A percentile compares a stretch with the other conserved stretches of the same genome.
Conservation (phyloP, 2,797 vertebrate genomes). For the Poecilia picta region DNA sequence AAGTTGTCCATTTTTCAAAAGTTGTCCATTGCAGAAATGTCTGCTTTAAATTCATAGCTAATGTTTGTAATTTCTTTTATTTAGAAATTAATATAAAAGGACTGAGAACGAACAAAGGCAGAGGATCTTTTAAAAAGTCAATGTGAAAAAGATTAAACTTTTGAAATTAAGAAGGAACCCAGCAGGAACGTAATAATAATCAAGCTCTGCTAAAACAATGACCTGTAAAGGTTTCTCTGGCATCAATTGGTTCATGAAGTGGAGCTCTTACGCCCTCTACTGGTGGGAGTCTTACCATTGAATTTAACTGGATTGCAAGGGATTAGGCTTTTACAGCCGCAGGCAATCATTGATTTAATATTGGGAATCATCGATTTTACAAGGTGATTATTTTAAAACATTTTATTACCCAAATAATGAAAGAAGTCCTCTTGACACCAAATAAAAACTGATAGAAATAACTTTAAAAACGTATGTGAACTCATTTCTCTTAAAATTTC, state of each 20-base stretch:
- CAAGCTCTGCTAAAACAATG: background rate
- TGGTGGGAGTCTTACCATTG: constrained; percentile 16
- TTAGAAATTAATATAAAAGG: background rate
- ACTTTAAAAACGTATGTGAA: background rate
- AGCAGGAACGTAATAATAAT: background rate
- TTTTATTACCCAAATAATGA: background rate
- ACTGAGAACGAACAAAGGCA: background rate
- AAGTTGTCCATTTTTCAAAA: background rate
- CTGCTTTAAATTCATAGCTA: background rate
- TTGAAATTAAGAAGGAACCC: background rate
- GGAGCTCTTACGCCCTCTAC: constrained; percentile 49
- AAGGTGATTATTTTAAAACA: background rate
- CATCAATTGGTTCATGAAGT: constrained; percentile 11
- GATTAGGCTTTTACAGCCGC: background rate
- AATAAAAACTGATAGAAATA: background rate
- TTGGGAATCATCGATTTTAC: background rate
- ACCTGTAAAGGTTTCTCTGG: background rate
- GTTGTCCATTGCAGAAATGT: background rate
- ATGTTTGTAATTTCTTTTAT: background rate
- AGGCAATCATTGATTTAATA: background rate
- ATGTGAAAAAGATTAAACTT: background rate
- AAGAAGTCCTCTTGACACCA: background rate
- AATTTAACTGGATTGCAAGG: background rate
- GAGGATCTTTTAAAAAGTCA: background rate
- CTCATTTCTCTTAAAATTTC: background rate